phyloP scores from a whole-genome alignment of 2,113 vertebrate genomes.

The Synodontis membranacea region DNA sequence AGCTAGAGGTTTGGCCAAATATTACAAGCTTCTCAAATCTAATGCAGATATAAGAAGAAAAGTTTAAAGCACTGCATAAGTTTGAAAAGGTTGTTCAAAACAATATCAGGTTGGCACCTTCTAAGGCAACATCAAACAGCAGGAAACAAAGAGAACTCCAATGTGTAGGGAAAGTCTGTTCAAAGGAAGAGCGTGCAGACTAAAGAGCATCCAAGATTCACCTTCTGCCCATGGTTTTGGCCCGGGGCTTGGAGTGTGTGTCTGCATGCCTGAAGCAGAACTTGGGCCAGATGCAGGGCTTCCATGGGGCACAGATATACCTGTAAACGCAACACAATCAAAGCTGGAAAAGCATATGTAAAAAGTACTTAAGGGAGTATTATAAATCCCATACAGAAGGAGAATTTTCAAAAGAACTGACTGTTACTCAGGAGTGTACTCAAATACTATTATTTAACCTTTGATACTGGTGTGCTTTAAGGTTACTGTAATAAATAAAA shows the following conservation, averaged over 20 bases:
- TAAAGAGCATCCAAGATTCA: constrained; percentile 52
- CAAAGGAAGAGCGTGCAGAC: background rate
- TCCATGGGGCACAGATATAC: constrained; percentile 75
- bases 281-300: constrained; percentile 72
- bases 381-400: background rate
- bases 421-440: background rate
- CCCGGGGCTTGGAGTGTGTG: constrained; percentile 69
- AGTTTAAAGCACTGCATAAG: constrained; percentile 3
- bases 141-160: constrained; percentile 1
- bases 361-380: constrained; percentile 6
- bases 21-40: background rate
- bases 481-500: background rate
- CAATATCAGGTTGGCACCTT: background rate
- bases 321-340: constrained; percentile 59
- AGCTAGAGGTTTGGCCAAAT: background rate
- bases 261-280: constrained; percentile 73
- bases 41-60: background rate
- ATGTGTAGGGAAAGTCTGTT: background rate
- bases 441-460: background rate
- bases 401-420: background rate
- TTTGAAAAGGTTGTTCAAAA: background rate
- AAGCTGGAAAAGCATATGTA: background rate
- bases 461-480: background rate
- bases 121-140: background rate
- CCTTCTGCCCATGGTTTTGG: constrained; percentile 82